Evolutionary conservation across 2,888 invertebrate genomes (phyloP), one percentile per base, ranked within the genome.

Genomic region (Unio pictorum): DNA sequence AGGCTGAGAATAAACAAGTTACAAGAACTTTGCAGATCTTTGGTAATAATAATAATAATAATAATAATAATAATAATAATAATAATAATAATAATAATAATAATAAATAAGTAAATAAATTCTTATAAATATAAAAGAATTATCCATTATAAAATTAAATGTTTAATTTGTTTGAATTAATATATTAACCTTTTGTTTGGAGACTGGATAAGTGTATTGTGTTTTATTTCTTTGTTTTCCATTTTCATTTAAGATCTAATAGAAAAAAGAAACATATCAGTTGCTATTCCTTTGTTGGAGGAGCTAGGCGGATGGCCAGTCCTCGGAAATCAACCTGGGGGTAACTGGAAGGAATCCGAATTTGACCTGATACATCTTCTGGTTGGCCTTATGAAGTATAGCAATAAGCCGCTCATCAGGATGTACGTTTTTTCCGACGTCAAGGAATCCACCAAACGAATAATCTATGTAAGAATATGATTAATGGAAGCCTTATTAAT

Each of bases 281-380:
- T 78, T 3, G 62, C 72, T 1, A 67, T 78, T n/a, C 78, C 77
- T 93, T 80, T 92, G 6, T 93, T 94, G 76, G 91, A 92, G 74
- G 92, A 93, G 68, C 91, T 96, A 54, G 97, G 97, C 1, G 97
- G 96, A 4, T 98, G 97, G 97, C 98, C 98, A 58, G 82, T 81
- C 59, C 76, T 89, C 17, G 76, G 80, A 4, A 61, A 72, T 4
- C 69, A 68, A 1, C 61, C 67, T 8, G 79, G 81, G 5, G 79
- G 76, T 7, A 69, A 76, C 26, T 96, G 96, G 96, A 91, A 93
- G 68, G 61, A 93, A 92, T 83, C 74, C 1, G 69, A 69, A 20
- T 90, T 90, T 73, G 82, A 89, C 72, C 81, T 89, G 80, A 86
- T 88, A 11, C 71, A 78, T 18, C 74, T 87, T 7, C 93, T 95